Evolutionary conservation across 2,888 invertebrate species (phyloP).

Genomic region (Temnothorax rugatulus): DNA sequence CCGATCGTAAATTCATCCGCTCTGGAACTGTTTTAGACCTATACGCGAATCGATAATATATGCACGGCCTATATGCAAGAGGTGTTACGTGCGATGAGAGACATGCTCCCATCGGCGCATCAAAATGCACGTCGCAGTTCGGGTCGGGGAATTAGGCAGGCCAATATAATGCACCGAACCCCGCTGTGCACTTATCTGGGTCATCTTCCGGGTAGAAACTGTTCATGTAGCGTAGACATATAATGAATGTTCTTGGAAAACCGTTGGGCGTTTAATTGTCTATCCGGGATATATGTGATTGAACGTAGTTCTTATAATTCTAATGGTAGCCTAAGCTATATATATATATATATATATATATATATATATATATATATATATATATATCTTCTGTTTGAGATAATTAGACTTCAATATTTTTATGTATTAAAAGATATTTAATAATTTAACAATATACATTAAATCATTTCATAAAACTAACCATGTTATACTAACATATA

Average conservation of each 20-base stretch:
- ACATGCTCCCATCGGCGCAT: conserved; percentile 30
- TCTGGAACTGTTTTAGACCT: conserved; percentile 7
- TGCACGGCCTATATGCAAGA: conserved; percentile 34
- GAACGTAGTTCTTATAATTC: neutral
- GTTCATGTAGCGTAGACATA: neutral
- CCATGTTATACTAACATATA: neutral
- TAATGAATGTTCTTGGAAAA: neutral
- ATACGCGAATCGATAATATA: conserved; percentile 41
- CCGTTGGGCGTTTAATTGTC: neutral
- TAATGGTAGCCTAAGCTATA: neutral
- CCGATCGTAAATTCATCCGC: conserved; percentile 27
- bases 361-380: no score
- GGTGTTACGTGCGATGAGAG: conserved; percentile 37
- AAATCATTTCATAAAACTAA: neutral
- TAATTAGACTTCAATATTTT: neutral
- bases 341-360: no score
- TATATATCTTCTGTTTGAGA: neutral
- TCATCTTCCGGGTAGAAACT: conserved; percentile 51
- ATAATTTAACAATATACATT: neutral
- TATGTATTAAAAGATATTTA: conserved; percentile 9
- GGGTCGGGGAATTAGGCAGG: conserved; percentile 31
- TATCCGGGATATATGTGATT: neutral
- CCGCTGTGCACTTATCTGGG: conserved; percentile 53
- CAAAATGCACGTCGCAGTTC: conserved; percentile 42
- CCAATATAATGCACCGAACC: conserved; percentile 12